These are phyloP conservation scores for Calidris pygmaea DNA, from an alignment of 2,113 vertebrate genomes.

Conservation along the genomic window DNA sequence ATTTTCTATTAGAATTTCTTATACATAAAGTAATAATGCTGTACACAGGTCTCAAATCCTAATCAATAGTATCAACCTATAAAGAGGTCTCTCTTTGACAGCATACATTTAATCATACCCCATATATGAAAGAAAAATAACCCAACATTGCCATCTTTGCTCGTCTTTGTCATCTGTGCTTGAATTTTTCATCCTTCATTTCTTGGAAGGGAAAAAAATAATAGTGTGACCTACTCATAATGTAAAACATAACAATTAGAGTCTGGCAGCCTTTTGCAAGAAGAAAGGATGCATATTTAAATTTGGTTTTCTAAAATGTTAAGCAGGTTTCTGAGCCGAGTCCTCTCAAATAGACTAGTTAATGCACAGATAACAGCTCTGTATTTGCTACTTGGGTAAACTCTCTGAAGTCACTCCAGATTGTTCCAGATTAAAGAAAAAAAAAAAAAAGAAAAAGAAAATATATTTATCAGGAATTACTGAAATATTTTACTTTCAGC, in stretches of 20 bases:
- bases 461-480: not conserved
- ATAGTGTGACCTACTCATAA: not conserved
- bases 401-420: not conserved
- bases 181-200: conserved; percentile 12
- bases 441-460: not conserved
- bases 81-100: not conserved
- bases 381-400: not conserved
- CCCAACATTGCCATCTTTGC: not conserved
- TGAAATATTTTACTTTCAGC: not conserved
- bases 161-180: not conserved
- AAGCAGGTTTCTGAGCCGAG: not conserved
- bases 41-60: not conserved
- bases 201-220: not conserved
- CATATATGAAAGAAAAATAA: not conserved
- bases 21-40: not conserved
- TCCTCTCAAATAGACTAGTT: not conserved
- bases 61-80: conserved; percentile 16
- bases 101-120: not conserved
- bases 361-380: not conserved
- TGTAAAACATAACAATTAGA: not conserved
- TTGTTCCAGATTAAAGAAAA: not conserved
- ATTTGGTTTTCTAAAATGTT: not conserved
- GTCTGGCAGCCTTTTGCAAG: not conserved
- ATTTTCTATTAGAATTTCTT: conserved; percentile 1
- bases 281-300: not conserved